Percentiles rank a stretch among this genome's conserved stretches.
Evolutionary conservation across 2,113 vertebrate species (phyloP).

Genomic region (Origma solitaria): DNA sequence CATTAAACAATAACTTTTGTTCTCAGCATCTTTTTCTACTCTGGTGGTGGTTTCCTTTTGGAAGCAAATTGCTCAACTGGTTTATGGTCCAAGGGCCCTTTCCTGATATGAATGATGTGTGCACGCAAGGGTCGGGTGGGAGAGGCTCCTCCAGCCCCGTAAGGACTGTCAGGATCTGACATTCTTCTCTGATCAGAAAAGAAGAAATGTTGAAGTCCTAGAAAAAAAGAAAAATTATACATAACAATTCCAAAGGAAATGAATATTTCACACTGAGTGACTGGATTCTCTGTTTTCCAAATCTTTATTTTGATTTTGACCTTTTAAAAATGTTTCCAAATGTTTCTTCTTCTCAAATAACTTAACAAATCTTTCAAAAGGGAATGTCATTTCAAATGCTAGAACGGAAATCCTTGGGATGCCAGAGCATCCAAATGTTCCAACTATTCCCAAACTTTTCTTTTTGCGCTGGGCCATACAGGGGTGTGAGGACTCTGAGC

Average conservation of each 20-base stretch:
- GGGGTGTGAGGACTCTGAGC: neutral
- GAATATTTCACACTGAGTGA: neutral
- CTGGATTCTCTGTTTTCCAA: neutral
- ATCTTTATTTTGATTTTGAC: constrained; percentile 47
- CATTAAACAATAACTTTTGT: constrained; percentile 51
- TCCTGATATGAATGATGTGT: neutral
- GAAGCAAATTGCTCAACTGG: neutral
- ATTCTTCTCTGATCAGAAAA: constrained; percentile 31
- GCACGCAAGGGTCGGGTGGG: neutral
- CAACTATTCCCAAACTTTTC: neutral
- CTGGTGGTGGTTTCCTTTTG: constrained; percentile 13
- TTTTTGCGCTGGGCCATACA: accelerated
- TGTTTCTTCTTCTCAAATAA: constrained; percentile 2
- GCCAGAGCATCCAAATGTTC: neutral
- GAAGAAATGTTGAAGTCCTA: neutral
- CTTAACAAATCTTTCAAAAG: neutral
- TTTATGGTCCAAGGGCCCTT: neutral
- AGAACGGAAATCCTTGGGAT: neutral
- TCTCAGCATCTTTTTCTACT: constrained; percentile 37
- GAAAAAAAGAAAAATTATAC: neutral
- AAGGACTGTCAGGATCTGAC: neutral
- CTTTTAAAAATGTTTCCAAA: constrained; percentile 52
- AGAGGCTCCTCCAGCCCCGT: neutral
- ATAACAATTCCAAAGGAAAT: constrained; percentile 14
- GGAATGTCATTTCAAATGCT: constrained; percentile 22